Evolutionary conservation across 2,888 invertebrate species (phyloP).

Genomic region (Coremacera marginata): DNA sequence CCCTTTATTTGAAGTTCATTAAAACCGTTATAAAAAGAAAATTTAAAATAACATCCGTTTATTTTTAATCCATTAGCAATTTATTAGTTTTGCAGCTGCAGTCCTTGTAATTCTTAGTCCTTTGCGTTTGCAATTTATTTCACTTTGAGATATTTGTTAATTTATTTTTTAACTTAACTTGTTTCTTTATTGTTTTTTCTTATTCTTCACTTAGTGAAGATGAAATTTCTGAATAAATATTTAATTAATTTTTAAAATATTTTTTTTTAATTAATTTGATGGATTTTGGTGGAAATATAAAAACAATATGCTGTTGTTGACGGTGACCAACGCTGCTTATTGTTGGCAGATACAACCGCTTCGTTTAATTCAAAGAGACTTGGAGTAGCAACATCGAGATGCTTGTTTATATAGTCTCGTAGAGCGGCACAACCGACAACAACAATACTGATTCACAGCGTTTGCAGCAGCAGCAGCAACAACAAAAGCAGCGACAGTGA

Average conservation of each 20-base stretch:
- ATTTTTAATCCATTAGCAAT: neutral
- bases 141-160: neutral
- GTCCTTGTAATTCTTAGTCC: neutral
- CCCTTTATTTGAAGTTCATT: too few relatives aligned
- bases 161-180: neutral
- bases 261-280: neutral
- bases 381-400: constrained; percentile 69
- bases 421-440: constrained; percentile 45
- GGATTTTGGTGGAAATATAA: constrained; percentile 17
- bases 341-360: constrained; percentile 67
- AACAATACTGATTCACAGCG: constrained; percentile 40
- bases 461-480: constrained; percentile 33
- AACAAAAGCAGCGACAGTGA: constrained; percentile 32
- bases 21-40: too few relatives aligned
- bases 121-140: neutral
- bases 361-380: constrained; percentile 70
- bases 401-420: constrained; percentile 70
- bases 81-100: neutral
- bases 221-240: neutral
- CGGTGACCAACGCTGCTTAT: constrained; percentile 45
- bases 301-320: constrained; percentile 19
- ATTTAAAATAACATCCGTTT: neutral
- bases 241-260: neutral
- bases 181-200: neutral
- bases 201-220: neutral